Base-by-base conservation (phyloP, 2,113 vertebrate genomes). In the Symphodus melops region DNA sequence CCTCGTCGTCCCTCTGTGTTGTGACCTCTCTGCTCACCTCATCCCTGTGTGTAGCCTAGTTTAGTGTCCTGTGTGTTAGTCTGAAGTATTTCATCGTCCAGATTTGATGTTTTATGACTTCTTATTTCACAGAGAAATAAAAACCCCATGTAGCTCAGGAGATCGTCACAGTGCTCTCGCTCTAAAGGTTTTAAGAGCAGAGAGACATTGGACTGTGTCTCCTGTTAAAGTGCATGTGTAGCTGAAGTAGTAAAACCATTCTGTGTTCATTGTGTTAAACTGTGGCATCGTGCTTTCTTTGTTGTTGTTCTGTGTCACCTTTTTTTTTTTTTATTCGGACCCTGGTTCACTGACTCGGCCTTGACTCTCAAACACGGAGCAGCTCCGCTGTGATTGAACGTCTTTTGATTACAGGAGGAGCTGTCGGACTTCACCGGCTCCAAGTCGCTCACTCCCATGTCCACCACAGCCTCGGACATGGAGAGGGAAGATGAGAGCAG, bases 391-490 rank as follows among this genome's bases (percentile, higher is more conserved):
- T 68, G 14, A 49, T 58, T 10, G 13, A 63, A 39, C 52, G 21
- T 5, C 21, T 72, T 67, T 51, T 82, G 12, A 23, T 88, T 86
- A 58, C 91, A 99, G 98, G 98, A 99, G 89, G 98, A 99, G 84
- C 94, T 99, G 65, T 97, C 96, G 41, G 96, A 96, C 73, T 88
- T 95, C 77, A 95, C 93, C 67, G 95, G 95, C 71, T 95, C 96
- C 74, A 97, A 96, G 88, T 95, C 94, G 10, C 94, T 93, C 44
- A 95, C 96, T 9, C 95, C 94, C 16, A 94, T 94, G 71, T 96
- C 95, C 77, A 93, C 93, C 60, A 90, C 93, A 1, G 91, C 95
- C 60, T 96, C 96, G 0, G 95, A 96, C 54, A 62, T 80, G n/a
- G 91, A 91, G 60, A 6, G 84, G 84, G 87, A 95, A 82, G 84